phyloP scores from a whole-genome alignment of 2,797 vertebrate species.

The Propithecus perrieri region DNA sequence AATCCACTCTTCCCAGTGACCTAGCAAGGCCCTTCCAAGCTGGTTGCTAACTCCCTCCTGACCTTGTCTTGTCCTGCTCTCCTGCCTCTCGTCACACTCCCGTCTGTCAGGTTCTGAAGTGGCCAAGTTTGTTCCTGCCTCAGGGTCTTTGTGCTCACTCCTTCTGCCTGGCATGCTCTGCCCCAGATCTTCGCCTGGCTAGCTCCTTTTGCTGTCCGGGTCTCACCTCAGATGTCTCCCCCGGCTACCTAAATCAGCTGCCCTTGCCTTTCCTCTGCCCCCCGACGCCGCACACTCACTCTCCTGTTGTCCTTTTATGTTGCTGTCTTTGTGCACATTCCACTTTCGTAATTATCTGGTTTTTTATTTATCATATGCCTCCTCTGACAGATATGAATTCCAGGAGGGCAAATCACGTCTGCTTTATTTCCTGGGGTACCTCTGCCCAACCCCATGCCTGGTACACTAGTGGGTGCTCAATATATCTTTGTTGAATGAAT shows the following conservation, averaged over 20 bases:
- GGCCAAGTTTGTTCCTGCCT: neutral
- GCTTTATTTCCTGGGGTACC: neutral
- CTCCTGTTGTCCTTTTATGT: neutral
- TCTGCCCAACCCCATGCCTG: neutral
- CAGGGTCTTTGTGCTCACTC: neutral
- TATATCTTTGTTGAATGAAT: neutral
- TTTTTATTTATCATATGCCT: neutral
- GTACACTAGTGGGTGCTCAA: neutral
- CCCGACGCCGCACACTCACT: neutral
- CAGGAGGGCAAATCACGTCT: neutral
- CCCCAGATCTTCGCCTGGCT: neutral
- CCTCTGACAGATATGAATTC: neutral
- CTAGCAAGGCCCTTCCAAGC: neutral
- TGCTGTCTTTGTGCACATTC: neutral
- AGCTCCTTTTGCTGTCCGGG: neutral
- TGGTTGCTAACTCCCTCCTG: neutral
- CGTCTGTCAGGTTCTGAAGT: conserved; percentile 28
- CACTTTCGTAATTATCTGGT: neutral
- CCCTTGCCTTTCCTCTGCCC: neutral
- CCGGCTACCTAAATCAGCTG: neutral
- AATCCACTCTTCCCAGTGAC: neutral
- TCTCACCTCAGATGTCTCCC: neutral
- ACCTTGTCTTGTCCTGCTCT: conserved; percentile 27
- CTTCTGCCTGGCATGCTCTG: conserved; percentile 35
- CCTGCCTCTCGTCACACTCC: neutral